Evolutionary conservation across 2,888 invertebrate species (phyloP).

Genomic region (Diarsia dahlii): DNA sequence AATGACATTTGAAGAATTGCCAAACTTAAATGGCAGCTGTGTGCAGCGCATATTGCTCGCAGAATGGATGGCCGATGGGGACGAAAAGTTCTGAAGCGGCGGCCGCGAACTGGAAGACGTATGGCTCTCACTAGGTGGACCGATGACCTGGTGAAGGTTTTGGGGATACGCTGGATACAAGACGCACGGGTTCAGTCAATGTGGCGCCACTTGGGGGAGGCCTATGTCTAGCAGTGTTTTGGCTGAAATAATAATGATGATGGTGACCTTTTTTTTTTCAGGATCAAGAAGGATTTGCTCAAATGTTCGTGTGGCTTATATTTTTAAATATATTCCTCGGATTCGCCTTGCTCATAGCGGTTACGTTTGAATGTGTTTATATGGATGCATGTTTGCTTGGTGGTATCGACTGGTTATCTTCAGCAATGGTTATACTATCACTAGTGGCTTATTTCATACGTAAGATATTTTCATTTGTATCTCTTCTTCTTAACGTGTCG

Average conservation of each 20-base stretch:
- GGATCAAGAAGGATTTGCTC: slow-evolving; percentile 76
- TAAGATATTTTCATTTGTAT: slow-evolving; percentile 61
- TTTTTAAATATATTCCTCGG: slow-evolving; percentile 72
- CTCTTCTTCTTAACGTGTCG: not conserved
- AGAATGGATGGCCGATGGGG: too few relatives aligned
- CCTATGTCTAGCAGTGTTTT: too few relatives aligned
- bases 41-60: too few relatives aligned
- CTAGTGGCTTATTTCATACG: slow-evolving; percentile 67
- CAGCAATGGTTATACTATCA: slow-evolving; percentile 52
- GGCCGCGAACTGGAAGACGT: too few relatives aligned
- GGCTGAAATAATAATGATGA: not conserved
- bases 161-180: too few relatives aligned
- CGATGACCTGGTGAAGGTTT: too few relatives aligned
- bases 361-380: slow-evolving; percentile 70
- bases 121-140: too few relatives aligned
- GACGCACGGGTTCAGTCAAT: too few relatives aligned
- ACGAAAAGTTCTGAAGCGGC: too few relatives aligned
- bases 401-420: slow-evolving; percentile 75
- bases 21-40: too few relatives aligned
- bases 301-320: slow-evolving; percentile 75
- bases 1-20: too few relatives aligned
- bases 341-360: slow-evolving; percentile 57
- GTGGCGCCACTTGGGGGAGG: too few relatives aligned
- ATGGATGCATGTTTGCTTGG: slow-evolving; percentile 63
- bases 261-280: slow-evolving; percentile 49